phyloP scores from a whole-genome alignment of 2,113 vertebrate species.

The Hippocampus zosterae region DNA sequence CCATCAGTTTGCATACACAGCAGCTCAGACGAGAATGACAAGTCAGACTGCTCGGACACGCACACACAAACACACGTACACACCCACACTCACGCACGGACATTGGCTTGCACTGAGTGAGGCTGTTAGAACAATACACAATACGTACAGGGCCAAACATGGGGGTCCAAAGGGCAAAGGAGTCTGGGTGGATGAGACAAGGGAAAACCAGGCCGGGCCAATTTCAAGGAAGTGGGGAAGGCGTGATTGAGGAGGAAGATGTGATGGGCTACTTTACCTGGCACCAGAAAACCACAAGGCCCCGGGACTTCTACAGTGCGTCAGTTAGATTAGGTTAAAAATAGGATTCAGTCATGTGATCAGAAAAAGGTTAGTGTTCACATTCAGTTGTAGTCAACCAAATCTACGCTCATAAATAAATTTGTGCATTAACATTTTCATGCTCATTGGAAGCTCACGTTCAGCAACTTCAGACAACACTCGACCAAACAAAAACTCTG shows the following conservation, averaged over 20 bases:
- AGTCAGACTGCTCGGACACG: neutral
- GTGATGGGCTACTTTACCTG: constrained; percentile 82
- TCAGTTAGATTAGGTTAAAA: constrained; percentile 70
- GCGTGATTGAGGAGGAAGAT: constrained; percentile 44
- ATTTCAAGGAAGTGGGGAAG: constrained; percentile 26
- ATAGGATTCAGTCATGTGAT: constrained; percentile 61
- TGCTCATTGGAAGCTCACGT: constrained; percentile 11
- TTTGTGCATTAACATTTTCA: neutral
- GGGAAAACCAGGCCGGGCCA: constrained; percentile 38
- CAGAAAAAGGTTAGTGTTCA: constrained; percentile 16
- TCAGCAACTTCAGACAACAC: neutral
- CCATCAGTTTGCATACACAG: neutral
- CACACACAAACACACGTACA: neutral
- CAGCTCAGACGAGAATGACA: neutral
- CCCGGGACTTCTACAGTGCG: constrained; percentile 83
- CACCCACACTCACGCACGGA: neutral
- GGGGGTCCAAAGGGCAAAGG: constrained; percentile 36
- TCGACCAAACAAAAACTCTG: neutral
- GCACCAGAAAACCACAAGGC: constrained; percentile 88
- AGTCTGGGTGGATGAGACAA: constrained; percentile 21
- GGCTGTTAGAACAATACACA: neutral
- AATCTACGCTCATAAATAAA: constrained; percentile 18
- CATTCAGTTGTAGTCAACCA: constrained; percentile 26
- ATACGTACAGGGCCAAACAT: constrained; percentile 33
- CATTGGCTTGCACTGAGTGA: neutral